A percentile compares a stretch with the other conserved stretches of the same genome.
phyloP scores from a whole-genome alignment of 2,797 vertebrate species.

The Poecilia velifera region DNA sequence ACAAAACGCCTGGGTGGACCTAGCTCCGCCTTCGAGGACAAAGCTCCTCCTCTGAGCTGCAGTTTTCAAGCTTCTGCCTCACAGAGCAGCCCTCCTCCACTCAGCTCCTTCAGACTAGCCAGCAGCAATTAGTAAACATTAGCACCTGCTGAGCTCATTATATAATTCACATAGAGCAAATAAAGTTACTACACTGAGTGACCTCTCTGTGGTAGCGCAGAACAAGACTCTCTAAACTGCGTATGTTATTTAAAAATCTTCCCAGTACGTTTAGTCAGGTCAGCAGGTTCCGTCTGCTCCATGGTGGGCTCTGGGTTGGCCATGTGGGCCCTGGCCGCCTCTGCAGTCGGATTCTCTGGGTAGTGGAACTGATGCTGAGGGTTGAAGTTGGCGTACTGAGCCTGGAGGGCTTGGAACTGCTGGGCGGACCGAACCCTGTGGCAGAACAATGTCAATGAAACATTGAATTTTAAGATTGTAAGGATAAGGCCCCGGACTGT shows the following conservation, averaged over 20 bases:
- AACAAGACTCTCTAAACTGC: background rate
- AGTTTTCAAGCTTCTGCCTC: too few relatives aligned
- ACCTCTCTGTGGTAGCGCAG: background rate
- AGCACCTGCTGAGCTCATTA: too few relatives aligned
- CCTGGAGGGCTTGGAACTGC: constrained; percentile 81
- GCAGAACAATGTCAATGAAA: constrained; percentile 54
- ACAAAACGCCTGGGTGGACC: too few relatives aligned
- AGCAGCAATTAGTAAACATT: too few relatives aligned
- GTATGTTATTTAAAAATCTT: background rate
- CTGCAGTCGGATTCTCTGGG: constrained; percentile 54
- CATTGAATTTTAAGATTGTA: background rate
- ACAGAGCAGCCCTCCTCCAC: too few relatives aligned
- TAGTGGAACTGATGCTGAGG: constrained; percentile 59
- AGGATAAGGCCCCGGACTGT: background rate
- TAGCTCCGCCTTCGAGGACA: too few relatives aligned
- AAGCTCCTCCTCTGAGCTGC: too few relatives aligned
- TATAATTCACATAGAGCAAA: background rate
- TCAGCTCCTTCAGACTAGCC: too few relatives aligned
- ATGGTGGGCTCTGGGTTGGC: constrained; percentile 59
- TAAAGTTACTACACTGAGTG: background rate
- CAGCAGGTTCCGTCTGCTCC: constrained; percentile 64
- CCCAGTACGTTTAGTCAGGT: constrained; percentile 69
- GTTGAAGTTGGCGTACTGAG: constrained; percentile 69
- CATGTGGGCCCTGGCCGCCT: constrained; percentile 63
- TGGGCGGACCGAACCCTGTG: constrained; percentile 82